Base-by-base conservation (phyloP, 2,797 vertebrate genomes). In the Antennarius maculatus region DNA sequence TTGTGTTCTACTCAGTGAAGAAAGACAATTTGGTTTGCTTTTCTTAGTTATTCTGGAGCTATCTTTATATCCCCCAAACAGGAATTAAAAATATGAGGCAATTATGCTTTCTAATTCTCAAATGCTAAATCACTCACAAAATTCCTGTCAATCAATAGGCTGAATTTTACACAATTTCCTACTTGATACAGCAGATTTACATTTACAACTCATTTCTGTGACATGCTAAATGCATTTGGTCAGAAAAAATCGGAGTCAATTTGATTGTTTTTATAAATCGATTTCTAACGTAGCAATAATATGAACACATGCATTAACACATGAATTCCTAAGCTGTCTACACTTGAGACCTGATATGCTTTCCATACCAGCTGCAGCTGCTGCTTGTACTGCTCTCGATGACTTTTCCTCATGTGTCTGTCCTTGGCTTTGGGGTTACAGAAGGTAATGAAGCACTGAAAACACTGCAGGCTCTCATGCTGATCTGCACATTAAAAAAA, bases 371-470 rank as follows among this genome's bases (percentile, higher is more conserved):
- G 69, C 76, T 89, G 84, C 61, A 92, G 81, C 12, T 88, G 84
- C 54, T 74, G 79, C 56, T 91, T 92, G 81, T 95, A 95, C 69
- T 93, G 92, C 42, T 93, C 93, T 1, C 90, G 87, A 61, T 95
- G 95, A 63, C 91, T 93, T 77, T 93, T 92, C 86, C 91, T 95
- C 92, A 94, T 92, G 87, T 95, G 95, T 61, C 91, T 89, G 52
- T 94, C 93, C 82, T 93, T 95, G 69, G 94, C 89, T 86, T 95
- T 94, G 42, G 83, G 66, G 55, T 93, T 89, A 12, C 88, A 84
- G 79, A 95, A 96, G 46, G 93, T 95, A 77, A 95, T 94, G 83
- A 95, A 93, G 81, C 95, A 96, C 76, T 89, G 91, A 47, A 92
- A 93, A 87, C 94, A 95, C 86, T 95, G 93, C 54, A 92, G 82